phyloP scores from a whole-genome alignment of 2,113 vertebrate genomes.

The Saiga tatarica region DNA sequence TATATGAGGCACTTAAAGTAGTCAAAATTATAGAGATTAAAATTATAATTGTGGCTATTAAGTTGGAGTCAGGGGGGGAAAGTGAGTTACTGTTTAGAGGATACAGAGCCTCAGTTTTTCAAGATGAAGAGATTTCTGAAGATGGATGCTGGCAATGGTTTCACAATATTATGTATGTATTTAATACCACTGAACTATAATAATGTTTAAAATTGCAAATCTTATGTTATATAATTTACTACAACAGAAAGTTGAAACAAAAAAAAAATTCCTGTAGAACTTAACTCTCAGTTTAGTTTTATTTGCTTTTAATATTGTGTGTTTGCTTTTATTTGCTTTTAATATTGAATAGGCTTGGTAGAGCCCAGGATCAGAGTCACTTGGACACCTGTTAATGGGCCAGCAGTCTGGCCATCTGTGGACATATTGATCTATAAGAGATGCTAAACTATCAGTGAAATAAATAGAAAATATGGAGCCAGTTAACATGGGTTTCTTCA shows the following conservation, averaged over 20 bases:
- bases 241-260: neutral
- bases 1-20: neutral
- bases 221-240: neutral
- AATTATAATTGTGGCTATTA: neutral
- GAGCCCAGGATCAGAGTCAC: neutral
- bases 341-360: neutral
- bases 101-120: neutral
- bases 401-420: too few species aligned
- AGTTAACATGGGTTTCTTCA: neutral
- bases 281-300: neutral
- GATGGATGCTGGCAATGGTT: neutral
- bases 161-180: neutral
- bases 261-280: neutral
- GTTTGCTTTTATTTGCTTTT: neutral
- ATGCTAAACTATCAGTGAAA: neutral
- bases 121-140: neutral
- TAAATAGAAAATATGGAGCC: neutral
- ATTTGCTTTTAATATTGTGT: neutral
- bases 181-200: neutral
- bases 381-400: neutral
- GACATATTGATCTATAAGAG: neutral
- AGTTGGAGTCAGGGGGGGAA: fast-evolving
- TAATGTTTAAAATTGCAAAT: neutral
- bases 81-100: neutral
- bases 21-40: neutral